phyloP scores from a whole-genome alignment of 2,888 invertebrate genomes.

The Aspidiotus rigidus region DNA sequence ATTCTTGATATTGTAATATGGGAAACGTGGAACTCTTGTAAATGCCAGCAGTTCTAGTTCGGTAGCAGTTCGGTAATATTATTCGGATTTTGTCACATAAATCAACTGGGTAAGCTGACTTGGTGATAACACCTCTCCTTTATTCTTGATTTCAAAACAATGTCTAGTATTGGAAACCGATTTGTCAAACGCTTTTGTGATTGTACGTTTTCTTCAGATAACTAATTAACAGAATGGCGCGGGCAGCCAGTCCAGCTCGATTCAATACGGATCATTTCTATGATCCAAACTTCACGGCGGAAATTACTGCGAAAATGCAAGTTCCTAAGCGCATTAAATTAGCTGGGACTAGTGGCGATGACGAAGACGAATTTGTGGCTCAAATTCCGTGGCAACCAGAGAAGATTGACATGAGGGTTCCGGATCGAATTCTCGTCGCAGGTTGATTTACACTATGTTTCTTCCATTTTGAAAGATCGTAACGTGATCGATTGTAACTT shows the following conservation, averaged over 20 bases:
- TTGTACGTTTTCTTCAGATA: background rate
- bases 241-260: slow-evolving; percentile 15
- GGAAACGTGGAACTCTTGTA: too few species aligned
- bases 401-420: slow-evolving; percentile 84
- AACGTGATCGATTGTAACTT: background rate
- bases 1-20: too few species aligned
- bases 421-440: slow-evolving; percentile 81
- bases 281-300: slow-evolving; percentile 62
- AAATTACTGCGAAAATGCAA: slow-evolving; percentile 71
- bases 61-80: too few species aligned
- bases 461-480: background rate
- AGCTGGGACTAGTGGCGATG: slow-evolving; percentile 49
- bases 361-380: slow-evolving; percentile 23
- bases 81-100: too few species aligned
- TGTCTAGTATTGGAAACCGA: too few species aligned
- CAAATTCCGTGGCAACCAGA: slow-evolving; percentile 26
- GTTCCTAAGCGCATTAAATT: slow-evolving; percentile 71
- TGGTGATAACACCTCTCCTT: too few species aligned
- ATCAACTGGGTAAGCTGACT: too few species aligned
- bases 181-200: too few species aligned
- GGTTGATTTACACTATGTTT: slow-evolving; percentile 49
- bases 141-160: too few species aligned
- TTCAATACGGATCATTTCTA: slow-evolving; percentile 46
- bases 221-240: slow-evolving; percentile 8
- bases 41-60: too few species aligned